Evolutionary conservation across 2,797 vertebrate species (phyloP).

Genomic region (Chaunax sp.): DNA sequence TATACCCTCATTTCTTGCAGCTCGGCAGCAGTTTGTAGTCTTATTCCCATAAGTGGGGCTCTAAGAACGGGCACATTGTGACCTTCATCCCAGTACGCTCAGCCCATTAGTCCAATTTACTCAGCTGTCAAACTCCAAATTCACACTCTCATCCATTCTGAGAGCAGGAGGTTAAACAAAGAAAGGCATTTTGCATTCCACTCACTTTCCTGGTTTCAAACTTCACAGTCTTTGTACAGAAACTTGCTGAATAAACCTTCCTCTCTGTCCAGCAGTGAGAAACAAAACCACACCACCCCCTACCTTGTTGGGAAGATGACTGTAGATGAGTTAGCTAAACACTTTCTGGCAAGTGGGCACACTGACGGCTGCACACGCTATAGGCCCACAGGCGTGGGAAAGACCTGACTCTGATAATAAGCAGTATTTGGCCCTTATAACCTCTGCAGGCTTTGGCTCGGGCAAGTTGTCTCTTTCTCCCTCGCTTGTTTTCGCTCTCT

Average conservation of each 20-base stretch:
- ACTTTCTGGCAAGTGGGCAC: constrained; percentile 73
- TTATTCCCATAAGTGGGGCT: constrained; percentile 53
- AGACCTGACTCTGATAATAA: constrained; percentile 82
- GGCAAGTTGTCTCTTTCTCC: constrained; percentile 63
- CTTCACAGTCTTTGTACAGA: constrained; percentile 51
- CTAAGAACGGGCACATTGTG: constrained; percentile 49
- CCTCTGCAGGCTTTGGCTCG: constrained; percentile 75
- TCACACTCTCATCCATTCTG: constrained; percentile 57
- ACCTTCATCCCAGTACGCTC: constrained; percentile 67
- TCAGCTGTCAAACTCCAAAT: constrained; percentile 73
- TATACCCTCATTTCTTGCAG: constrained; percentile 31
- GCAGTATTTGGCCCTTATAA: constrained; percentile 78
- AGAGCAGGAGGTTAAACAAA: constrained; percentile 63
- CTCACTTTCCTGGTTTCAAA: constrained; percentile 54
- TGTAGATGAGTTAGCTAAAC: constrained; percentile 80
- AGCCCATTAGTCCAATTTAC: constrained; percentile 78
- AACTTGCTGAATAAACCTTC: constrained; percentile 72
- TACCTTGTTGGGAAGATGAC: constrained; percentile 62
- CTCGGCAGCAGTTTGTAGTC: constrained; percentile 24
- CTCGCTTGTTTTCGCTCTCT: constrained; percentile 68
- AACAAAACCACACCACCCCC: constrained; percentile 37
- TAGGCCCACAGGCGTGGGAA: constrained; percentile 83
- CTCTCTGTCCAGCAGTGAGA: constrained; percentile 59
- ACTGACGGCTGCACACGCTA: constrained; percentile 77
- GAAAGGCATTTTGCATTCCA: constrained; percentile 60